Evolutionary conservation across 2,797 vertebrate genomes (phyloP), one percentile per base, ranked within the genome.

Genomic region (Caiman crocodilus): DNA sequence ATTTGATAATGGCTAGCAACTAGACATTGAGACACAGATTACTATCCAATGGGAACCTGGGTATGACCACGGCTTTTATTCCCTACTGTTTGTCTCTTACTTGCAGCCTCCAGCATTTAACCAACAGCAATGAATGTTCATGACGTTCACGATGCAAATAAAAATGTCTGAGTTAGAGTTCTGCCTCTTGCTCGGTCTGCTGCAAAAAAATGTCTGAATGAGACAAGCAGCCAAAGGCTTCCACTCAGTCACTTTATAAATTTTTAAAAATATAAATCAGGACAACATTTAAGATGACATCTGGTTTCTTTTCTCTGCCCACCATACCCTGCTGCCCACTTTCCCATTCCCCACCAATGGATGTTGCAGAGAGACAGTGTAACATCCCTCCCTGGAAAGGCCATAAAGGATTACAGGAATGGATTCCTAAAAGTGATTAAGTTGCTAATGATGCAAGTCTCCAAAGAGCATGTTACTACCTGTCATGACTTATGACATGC

Each of bases 401-500:
- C 82, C 79, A 76, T 63, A 60, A 74, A 71, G 57, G 58, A 89
- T 94, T 94, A 79, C 28, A 7, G 28, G 2, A 87, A 64, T 18
- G 59, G 9, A 65, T 76, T 93, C 93, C 81, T 35, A 75, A 90
- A 89, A 89, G 80, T 73, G 84, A 95, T 92, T 84, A 76, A 94
- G 94, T 61, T 88, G 73, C 82, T 89, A 84, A 94, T 32, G 89
- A 92, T 93, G 84, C 61, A 91, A 76, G 87, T 91, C 89, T 89
- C 88, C 81, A 87, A 89, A 79, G 88, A 96, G 91, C 79, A 55
- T 18, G 21, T 84, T 79, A 90, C 90, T 88, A 79, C 35, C 77
- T 92, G 67, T 86, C 80, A 67, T 90, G 92, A 95, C 96, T 95
- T 96, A 96, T 91, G 94, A 92, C 96, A 97, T 94, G 92, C 76